Evolutionary conservation across 2,888 invertebrate species (phyloP), one percentile per base, ranked within the genome.

Genomic region (Cheilosia soror): DNA sequence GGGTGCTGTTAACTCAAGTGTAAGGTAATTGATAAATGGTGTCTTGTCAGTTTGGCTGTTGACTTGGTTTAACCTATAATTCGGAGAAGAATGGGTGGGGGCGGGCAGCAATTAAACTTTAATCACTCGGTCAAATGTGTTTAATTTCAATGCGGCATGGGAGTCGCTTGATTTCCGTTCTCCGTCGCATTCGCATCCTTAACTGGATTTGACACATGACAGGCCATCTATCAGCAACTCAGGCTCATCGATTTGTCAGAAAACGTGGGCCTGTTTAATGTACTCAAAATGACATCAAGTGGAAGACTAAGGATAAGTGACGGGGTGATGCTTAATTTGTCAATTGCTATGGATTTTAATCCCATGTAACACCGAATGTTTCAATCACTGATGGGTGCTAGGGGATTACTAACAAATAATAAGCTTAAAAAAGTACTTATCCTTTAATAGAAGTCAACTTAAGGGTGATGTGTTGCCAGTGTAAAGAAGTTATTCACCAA

Each of bases 1-100:
- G 40, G 62, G 9, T 33, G 58, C 40, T 58, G 47, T 37, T 42
- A 37, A 27, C 11, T 55, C 73, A 63, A 79, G 79, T 75, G 58
- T 53, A 84, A 84, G 27, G 69, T 69, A 73, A 79, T 84, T 84
- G 83, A 79, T 75, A 84, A 73, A 79, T 84, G 68, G 83, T 72
- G 66, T 68, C 73, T 65, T 79, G 73, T 65, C 73, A 75, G 37
- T 68, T 78, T 69, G 49, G 58, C 65, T 71, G 63, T 60, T 82
- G 83, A 79, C 69, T 84, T 51, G 57, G 63, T 68, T 78, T 68
- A 78, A 72, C 78, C 72, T 77, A 47, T 60, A 71, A 76, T 69
- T 57, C 62, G 5, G 40, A 44, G 20, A 31, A 44, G 49, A 51
- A 58, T 69, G 42, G 62, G 25, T 47, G 42, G 62, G 15, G 42